Conservation (phyloP, 92 coral and sea anemone species). For the Galaxea fascicularis region DNA sequence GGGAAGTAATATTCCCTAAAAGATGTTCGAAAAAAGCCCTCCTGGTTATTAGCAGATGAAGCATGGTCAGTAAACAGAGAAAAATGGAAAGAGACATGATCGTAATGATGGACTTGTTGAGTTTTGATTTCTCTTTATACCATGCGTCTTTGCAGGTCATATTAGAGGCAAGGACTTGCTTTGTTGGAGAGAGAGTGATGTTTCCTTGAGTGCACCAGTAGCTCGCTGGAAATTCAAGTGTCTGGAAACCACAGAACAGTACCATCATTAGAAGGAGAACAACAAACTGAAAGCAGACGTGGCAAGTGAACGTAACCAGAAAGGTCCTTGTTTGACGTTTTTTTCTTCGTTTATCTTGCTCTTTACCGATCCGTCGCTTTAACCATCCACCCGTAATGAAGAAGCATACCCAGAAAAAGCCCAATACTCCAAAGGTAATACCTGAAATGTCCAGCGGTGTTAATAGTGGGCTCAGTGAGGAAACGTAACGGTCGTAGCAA, state of each 20-base stretch:
- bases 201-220: not conserved
- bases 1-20: not conserved
- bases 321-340: not conserved
- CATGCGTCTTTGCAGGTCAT: conserved; percentile 2
- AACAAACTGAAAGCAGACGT: conserved; percentile 1
- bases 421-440: not conserved
- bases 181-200: not conserved
- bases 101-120: not conserved
- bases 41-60: not conserved
- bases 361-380: not conserved
- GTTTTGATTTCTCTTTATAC: not conserved
- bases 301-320: not conserved
- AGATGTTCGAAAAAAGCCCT: not conserved
- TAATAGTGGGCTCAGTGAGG: conserved; percentile 7
- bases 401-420: not conserved
- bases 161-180: not conserved
- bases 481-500: not conserved
- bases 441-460: not conserved
- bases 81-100: conserved; percentile 3
- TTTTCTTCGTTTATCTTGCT: not conserved
- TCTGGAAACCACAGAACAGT: not conserved
- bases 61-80: not conserved
- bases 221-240: not conserved
- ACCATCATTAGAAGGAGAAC: conserved; percentile 1
- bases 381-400: not conserved